Evolutionary conservation across 2,113 vertebrate species (phyloP).

Genomic region (Seriola rivoliana): DNA sequence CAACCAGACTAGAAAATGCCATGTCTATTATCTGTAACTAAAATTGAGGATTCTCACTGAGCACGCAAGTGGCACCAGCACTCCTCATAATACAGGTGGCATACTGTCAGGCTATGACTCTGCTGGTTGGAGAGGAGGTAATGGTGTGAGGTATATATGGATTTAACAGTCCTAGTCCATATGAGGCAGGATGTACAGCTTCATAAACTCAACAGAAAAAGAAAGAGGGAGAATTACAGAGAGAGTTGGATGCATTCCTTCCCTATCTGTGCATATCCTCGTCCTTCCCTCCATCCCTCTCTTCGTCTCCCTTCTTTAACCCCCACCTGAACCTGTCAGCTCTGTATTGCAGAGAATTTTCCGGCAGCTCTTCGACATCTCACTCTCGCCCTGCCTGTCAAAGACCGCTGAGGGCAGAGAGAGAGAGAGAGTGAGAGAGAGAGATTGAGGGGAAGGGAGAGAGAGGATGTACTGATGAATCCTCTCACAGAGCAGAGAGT

Average conservation of each 20-base stretch:
- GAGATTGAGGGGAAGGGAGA: conserved; percentile 42
- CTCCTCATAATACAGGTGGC: conserved; percentile 60
- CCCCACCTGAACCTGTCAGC: conserved; percentile 81
- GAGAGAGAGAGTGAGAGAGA: conserved; percentile 41
- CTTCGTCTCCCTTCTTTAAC: conserved; percentile 73
- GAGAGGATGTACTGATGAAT: conserved; percentile 77
- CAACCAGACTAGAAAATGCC: conserved; percentile 29
- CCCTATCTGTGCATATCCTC: conserved; percentile 35
- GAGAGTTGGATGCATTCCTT: conserved; percentile 35
- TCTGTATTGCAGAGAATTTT: conserved; percentile 77
- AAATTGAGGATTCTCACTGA: conserved; percentile 42
- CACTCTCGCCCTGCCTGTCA: conserved; percentile 83
- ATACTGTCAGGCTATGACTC: conserved; percentile 54
- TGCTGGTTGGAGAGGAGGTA: conserved; percentile 62
- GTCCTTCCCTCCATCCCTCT: conserved; percentile 47
- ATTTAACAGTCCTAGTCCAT: conserved; percentile 69
- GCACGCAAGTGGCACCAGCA: conserved; percentile 57
- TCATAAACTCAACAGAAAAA: conserved; percentile 66
- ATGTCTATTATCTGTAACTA: conserved; percentile 51
- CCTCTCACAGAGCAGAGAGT: conserved; percentile 79
- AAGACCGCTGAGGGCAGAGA: conserved; percentile 76
- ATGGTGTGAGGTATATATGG: conserved; percentile 68
- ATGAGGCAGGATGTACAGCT: conserved; percentile 58
- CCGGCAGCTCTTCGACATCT: conserved; percentile 80
- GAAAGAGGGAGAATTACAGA: conserved; percentile 53